Base-by-base conservation (phyloP, 2,888 invertebrate species). In the Artemia sinica region DNA sequence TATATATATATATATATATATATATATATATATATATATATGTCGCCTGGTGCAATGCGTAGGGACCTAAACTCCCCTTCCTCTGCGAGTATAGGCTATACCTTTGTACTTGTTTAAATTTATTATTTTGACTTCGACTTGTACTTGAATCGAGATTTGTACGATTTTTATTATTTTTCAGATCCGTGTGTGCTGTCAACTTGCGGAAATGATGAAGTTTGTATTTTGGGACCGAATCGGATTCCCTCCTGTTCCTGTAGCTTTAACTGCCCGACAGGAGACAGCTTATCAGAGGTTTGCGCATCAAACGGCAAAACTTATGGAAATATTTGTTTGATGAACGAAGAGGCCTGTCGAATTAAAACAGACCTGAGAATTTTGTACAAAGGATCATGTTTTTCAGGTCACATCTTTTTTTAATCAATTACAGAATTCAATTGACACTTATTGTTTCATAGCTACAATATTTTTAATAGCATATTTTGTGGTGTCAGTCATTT, bases 111-210 rank as follows among this genome's bases (percentile, higher is more conserved):
- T 28, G 28, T 2, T 28, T 28, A 28, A 28, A 28, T 1, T 28
- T 28, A 28, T 28, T 28, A 28, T 28, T 28, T 28, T 28, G 28
- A 28, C 28, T 28, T 28, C 4, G 28, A 4, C 28, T 28, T 28
- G 28, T 28, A 28, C 28, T 4, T 28, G 1, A 4, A 28, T 28
- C 28, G 4, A 28, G 1, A 28, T 28, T 28, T 28, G 28, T 28
- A 28, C 28, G 28, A 28, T 28, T 28, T 28, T 28, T 52, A 14
- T 58, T 58, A 41, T 70, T 74, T 79, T 81, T 67, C 81, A 92
- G 92, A 92, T 83, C 92, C 92, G 1, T 92, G 92, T 78, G 83
- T 84, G 65, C 86, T 84, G 70, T 83, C 88, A 73, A 82, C 84
- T 75, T 92, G 92, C 79, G 81, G 84, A 49, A 84, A 86, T 72